A percentile compares a stretch with the other conserved stretches of the same genome.
phyloP scores from a whole-genome alignment of 2,797 vertebrate species.

The Cercopithecus hamlyni region DNA sequence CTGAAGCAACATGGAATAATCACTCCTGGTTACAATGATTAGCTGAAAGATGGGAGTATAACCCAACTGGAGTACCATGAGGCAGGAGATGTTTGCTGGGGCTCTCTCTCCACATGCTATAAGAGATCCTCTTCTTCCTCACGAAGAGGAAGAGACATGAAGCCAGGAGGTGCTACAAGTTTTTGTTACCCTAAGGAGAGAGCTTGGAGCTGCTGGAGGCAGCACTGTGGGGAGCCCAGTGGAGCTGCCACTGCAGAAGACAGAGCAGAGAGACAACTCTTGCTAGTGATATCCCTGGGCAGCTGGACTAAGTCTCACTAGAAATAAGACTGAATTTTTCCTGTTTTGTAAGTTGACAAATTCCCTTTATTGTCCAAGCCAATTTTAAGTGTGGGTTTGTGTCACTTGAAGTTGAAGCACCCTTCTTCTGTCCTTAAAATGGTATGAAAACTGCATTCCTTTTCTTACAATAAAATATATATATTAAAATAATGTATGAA shows the following conservation, averaged over 20 bases:
- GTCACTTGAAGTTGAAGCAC: not conserved
- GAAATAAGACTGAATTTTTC: not conserved
- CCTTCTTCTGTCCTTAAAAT: not conserved
- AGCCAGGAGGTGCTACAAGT: not conserved
- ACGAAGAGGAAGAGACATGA: not conserved
- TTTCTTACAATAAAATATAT: not conserved
- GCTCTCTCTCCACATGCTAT: not conserved
- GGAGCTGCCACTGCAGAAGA: not conserved
- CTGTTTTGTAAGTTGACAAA: not conserved
- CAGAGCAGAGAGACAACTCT: not conserved
- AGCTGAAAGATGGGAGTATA: not conserved
- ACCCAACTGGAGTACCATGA: not conserved
- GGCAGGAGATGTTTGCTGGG: not conserved
- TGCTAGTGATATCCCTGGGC: not conserved
- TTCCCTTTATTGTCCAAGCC: not conserved
- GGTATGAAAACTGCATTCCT: not conserved
- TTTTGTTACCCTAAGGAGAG: not conserved
- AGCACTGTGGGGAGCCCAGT: accelerated
- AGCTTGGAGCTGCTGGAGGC: not conserved
- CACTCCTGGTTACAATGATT: not conserved
- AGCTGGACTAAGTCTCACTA: not conserved
- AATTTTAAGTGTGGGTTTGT: not conserved
- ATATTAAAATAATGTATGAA: not conserved
- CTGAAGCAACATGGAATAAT: not conserved
- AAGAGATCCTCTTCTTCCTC: not conserved